A percentile compares a stretch with the other conserved stretches of the same genome.
These are phyloP conservation scores for Brenthis ino DNA, from an alignment of 2,888 invertebrate species.

Conservation along the genomic window DNA sequence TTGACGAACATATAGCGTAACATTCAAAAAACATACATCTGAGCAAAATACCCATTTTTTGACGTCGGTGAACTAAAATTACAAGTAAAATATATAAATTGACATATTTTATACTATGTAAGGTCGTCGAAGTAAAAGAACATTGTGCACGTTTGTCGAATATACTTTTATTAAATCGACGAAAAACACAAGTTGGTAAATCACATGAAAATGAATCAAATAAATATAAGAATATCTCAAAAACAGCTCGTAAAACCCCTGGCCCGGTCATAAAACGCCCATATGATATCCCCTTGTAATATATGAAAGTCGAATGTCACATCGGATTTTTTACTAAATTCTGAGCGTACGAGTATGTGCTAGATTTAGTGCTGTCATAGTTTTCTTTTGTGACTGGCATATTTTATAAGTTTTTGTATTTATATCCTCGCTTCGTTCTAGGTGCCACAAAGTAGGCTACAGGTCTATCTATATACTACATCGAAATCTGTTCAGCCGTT, in stretches of 20 bases:
- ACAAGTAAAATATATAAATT: too few species aligned
- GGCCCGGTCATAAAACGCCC: conserved; percentile 31
- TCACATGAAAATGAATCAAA: conserved; percentile 31
- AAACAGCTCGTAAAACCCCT: conserved; percentile 34
- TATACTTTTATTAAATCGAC: conserved; percentile 7
- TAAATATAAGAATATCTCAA: conserved; percentile 30
- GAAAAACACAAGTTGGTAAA: conserved; percentile 22
- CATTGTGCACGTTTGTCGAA: too few species aligned
- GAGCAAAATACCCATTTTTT: too few species aligned
- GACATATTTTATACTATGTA: background rate
- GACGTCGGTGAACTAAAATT: too few species aligned
- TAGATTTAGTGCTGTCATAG: background rate
- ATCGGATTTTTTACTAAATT: conserved; percentile 12
- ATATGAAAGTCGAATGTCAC: conserved; percentile 24
- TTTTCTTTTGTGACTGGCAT: too few species aligned
- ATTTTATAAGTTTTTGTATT: too few species aligned
- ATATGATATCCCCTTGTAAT: conserved; percentile 29
- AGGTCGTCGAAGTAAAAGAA: background rate
- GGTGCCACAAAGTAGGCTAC: background rate
- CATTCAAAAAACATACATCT: too few species aligned
- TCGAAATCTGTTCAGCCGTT: too few species aligned
- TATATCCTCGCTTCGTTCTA: too few species aligned
- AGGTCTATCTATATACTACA: background rate
- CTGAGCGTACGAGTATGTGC: conserved; percentile 1
- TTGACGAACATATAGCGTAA: too few species aligned